These are phyloP conservation scores for Frankliniella fusca DNA, from an alignment of 2,888 invertebrate genomes.

Conservation along the genomic window DNA sequence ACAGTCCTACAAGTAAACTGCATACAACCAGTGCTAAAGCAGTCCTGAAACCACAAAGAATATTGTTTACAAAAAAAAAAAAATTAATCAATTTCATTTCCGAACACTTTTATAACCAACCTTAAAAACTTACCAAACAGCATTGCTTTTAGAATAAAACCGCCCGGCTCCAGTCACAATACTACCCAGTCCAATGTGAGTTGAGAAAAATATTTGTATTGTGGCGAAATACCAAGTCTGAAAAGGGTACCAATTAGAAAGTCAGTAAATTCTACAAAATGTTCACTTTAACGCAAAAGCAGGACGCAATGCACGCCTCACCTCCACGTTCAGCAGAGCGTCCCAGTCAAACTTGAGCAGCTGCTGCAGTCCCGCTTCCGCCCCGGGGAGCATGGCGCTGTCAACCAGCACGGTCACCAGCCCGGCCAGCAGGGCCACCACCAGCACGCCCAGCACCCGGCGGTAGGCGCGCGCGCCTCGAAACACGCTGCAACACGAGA, in stretches of 20 bases:
- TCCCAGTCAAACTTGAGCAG: slow-evolving; percentile 43
- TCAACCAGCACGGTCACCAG: slow-evolving; percentile 43
- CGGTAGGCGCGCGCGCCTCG: slow-evolving; percentile 53
- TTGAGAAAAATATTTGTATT: slow-evolving; percentile 61
- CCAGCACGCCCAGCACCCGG: slow-evolving; percentile 48
- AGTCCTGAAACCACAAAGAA: slow-evolving; percentile 52
- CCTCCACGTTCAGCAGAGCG: slow-evolving; percentile 47
- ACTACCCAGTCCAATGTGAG: slow-evolving; percentile 61
- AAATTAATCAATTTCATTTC: background rate
- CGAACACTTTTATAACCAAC: background rate
- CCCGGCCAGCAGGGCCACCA: slow-evolving; percentile 48
- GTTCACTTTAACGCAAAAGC: background rate
- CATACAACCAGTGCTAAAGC: slow-evolving; percentile 55
- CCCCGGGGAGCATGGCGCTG: slow-evolving; percentile 45
- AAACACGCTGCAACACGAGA: slow-evolving; percentile 45
- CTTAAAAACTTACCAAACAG: slow-evolving; percentile 56
- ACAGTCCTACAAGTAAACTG: slow-evolving; percentile 56
- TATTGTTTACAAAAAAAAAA: background rate
- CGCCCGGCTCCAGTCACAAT: slow-evolving; percentile 61
- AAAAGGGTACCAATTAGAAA: slow-evolving; percentile 39
- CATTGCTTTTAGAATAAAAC: slow-evolving; percentile 60
- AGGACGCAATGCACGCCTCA: slow-evolving; percentile 34
- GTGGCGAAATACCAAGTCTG: slow-evolving; percentile 61
- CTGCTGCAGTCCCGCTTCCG: slow-evolving; percentile 41
- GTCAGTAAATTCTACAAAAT: background rate